These are phyloP conservation scores for Thamnaconus septentrionalis DNA, from an alignment of 2,113 vertebrate genomes.

Conservation along the genomic window DNA sequence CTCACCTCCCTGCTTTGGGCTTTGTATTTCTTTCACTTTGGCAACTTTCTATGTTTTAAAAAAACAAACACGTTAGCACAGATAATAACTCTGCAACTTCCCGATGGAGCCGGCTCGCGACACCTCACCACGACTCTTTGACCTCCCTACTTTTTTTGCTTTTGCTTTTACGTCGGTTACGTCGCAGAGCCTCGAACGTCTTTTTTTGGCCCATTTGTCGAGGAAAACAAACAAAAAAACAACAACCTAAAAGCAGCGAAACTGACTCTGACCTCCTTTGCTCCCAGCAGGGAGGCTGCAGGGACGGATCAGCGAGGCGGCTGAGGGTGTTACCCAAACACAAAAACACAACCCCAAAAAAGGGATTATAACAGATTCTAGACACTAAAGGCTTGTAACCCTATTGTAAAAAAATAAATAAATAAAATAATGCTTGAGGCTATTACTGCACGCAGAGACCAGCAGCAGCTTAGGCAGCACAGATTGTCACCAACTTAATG, in stretches of 20 bases:
- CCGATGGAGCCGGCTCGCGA: too few relatives aligned
- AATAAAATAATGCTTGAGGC: conserved; percentile 37
- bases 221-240: not conserved
- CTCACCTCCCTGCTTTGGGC: too few relatives aligned
- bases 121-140: too few relatives aligned
- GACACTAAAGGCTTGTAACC: conserved; percentile 30
- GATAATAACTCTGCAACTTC: too few relatives aligned
- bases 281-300: conserved; percentile 50
- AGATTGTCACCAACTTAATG: too few relatives aligned
- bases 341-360: not conserved
- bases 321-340: conserved; percentile 3
- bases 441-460: conserved; percentile 13
- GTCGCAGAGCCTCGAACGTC: too few relatives aligned
- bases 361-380: conserved; percentile 36
- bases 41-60: too few relatives aligned
- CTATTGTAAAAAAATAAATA: conserved; percentile 5
- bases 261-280: conserved; percentile 50
- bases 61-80: too few relatives aligned
- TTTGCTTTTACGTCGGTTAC: not conserved
- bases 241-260: conserved; percentile 8
- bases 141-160: not conserved
- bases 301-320: conserved; percentile 14
- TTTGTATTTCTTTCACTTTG: too few relatives aligned
- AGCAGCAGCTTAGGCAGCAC: not conserved
- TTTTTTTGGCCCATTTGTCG: not conserved